Evolutionary conservation across 2,888 invertebrate genomes (phyloP).

Genomic region (Lycocerus yunnanus): DNA sequence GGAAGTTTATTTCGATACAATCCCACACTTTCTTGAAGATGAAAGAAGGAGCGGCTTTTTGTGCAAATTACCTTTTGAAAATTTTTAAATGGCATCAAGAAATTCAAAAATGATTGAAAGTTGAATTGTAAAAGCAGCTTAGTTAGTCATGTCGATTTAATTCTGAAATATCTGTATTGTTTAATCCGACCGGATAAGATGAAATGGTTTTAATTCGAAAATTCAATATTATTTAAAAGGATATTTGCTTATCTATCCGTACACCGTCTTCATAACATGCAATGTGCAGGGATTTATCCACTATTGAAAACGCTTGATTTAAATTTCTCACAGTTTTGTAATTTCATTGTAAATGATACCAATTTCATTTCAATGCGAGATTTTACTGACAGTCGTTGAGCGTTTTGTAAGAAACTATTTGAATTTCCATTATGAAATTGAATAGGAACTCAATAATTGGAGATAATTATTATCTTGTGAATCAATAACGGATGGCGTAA

Average conservation of each 20-base stretch:
- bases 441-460: background rate
- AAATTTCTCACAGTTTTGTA: background rate
- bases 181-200: background rate
- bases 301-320: background rate
- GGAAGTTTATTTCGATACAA: background rate
- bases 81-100: background rate
- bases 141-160: background rate
- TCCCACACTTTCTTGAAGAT: background rate
- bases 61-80: background rate
- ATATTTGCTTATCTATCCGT: background rate
- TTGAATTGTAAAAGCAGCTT: background rate
- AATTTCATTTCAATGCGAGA: background rate
- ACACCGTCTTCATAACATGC: background rate
- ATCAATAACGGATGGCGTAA: background rate
- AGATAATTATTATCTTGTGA: background rate
- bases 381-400: background rate
- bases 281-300: background rate
- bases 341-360: background rate
- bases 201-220: background rate
- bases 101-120: background rate
- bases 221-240: background rate
- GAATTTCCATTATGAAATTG: background rate
- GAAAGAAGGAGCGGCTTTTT: background rate
- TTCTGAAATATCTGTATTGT: background rate
- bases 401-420: background rate